Evolutionary conservation across 2,888 invertebrate species (phyloP).

Genomic region (Eulithis prunata): DNA sequence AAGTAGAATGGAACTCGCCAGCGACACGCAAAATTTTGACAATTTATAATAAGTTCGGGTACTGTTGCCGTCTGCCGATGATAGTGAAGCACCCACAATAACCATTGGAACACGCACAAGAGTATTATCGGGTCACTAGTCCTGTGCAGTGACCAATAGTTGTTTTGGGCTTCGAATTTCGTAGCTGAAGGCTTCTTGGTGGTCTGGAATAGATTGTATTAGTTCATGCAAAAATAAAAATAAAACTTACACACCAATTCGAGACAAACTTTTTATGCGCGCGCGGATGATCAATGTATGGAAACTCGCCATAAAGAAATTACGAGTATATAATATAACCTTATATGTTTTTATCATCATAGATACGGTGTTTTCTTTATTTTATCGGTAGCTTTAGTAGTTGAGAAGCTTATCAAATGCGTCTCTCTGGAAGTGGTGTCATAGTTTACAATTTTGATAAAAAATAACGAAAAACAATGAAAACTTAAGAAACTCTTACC

Average conservation of each 20-base stretch:
- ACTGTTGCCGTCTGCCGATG: slow-evolving; percentile 47
- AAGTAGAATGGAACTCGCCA: slow-evolving; percentile 22
- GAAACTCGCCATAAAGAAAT: too few species aligned
- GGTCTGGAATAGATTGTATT: slow-evolving; percentile 31
- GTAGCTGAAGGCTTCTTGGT: slow-evolving; percentile 37
- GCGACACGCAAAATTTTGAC: slow-evolving; percentile 24
- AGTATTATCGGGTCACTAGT: slow-evolving; percentile 91
- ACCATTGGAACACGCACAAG: slow-evolving; percentile 99
- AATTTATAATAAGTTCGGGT: slow-evolving; percentile 3
- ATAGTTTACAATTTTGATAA: slow-evolving; percentile 22
- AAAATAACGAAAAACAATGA: not conserved
- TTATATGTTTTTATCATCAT: too few species aligned
- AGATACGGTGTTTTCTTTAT: too few species aligned
- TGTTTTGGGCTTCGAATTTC: slow-evolving; percentile 89
- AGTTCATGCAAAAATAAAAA: slow-evolving; percentile 3
- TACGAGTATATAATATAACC: too few species aligned
- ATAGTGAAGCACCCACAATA: slow-evolving; percentile 91
- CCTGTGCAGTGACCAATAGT: slow-evolving; percentile 99
- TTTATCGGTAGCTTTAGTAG: too few species aligned
- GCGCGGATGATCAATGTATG: not conserved
- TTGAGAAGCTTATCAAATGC: too few species aligned
- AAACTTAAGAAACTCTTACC: not conserved
- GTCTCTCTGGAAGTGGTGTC: slow-evolving; percentile 19
- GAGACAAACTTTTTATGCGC: not conserved
- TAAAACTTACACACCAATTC: slow-evolving; percentile 25